Evolutionary conservation across 2,113 vertebrate genomes (phyloP).

Genomic region (Pipra filicauda): DNA sequence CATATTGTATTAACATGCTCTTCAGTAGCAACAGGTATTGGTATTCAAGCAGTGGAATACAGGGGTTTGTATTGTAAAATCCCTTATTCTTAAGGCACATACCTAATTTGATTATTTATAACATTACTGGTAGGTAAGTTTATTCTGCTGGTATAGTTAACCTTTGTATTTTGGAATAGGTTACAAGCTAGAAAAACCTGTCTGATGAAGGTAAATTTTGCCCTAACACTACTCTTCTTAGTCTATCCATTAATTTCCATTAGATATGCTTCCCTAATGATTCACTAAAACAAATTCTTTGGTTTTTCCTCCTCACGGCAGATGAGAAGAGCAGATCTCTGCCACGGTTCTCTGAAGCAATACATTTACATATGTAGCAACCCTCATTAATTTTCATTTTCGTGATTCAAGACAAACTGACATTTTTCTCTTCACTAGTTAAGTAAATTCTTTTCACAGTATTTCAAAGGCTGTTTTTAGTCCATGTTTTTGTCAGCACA

Average conservation of each 20-base stretch:
- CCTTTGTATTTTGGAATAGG: not conserved
- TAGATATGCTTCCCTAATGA: not conserved
- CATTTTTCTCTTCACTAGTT: not conserved
- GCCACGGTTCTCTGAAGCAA: conserved; percentile 8
- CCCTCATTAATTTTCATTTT: conserved; percentile 43
- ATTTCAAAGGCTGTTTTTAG: conserved; percentile 27
- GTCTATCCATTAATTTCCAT: not conserved
- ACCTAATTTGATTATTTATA: not conserved
- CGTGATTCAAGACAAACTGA: conserved; percentile 15
- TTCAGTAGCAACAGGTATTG: not conserved
- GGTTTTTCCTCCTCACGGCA: not conserved
- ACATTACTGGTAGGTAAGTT: not conserved
- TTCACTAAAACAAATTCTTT: not conserved
- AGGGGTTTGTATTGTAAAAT: not conserved
- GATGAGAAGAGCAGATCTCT: not conserved
- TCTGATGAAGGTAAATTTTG: not conserved
- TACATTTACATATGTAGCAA: conserved; percentile 22
- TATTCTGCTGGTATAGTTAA: not conserved
- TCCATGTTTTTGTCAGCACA: not conserved
- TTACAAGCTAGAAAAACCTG: not conserved
- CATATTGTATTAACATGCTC: not conserved
- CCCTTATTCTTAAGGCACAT: not conserved
- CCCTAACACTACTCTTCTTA: not conserved
- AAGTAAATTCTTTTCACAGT: not conserved
- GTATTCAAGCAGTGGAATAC: not conserved